Evolutionary conservation across 64 coral and sea anemone genomes (phyloP).

Genomic region (Anthopleura sola): DNA sequence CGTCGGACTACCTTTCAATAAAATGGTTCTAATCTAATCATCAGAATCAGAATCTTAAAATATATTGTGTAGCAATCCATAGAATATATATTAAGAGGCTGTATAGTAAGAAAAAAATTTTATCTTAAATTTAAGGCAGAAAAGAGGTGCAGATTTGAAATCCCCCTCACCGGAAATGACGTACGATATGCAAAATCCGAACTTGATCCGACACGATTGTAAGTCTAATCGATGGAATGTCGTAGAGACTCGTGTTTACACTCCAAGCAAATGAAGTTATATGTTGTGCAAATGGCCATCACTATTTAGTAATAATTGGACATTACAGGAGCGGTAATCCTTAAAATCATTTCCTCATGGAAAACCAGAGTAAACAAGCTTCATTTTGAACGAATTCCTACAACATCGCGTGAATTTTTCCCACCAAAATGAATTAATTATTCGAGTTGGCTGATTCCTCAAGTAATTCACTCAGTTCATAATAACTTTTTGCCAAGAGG

Average conservation of each 20-base stretch:
- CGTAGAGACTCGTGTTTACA: slow-evolving; percentile 17
- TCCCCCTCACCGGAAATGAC: background rate
- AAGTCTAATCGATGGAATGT: slow-evolving; percentile 17
- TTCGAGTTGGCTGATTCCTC: background rate
- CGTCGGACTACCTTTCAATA: background rate
- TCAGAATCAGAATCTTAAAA: background rate
- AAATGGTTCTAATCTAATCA: background rate
- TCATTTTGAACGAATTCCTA: background rate
- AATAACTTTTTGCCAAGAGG: background rate
- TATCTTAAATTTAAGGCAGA: background rate
- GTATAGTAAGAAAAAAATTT: background rate
- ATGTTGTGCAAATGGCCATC: slow-evolving; percentile 4
- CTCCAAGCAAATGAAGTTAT: background rate
- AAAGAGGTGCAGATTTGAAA: background rate
- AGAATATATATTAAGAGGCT: background rate
- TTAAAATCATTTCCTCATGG: background rate
- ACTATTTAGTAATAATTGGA: background rate
- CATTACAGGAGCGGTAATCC: background rate
- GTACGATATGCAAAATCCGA: slow-evolving; percentile 2
- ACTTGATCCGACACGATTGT: background rate
- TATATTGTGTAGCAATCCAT: background rate
- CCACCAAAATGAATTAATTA: slow-evolving; percentile 1
- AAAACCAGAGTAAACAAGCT: background rate
- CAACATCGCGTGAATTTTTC: background rate
- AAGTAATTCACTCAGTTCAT: background rate